These are phyloP conservation scores for Diachasma alloeum DNA, from an alignment of 1,140 invertebrate genomes.

Conservation along the genomic window DNA sequence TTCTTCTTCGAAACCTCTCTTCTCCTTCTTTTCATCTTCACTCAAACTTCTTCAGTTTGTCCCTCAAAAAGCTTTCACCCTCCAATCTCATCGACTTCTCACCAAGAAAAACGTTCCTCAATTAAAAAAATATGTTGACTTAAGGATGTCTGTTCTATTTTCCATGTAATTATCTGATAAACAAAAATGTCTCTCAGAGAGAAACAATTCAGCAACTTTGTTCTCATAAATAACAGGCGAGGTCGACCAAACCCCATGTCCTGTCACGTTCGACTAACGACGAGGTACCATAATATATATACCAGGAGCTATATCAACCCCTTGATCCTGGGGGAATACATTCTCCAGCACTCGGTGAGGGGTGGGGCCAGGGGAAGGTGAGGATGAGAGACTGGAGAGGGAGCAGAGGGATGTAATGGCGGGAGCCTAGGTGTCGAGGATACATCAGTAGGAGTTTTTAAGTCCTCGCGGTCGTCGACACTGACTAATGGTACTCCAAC, in stretches of 20 bases:
- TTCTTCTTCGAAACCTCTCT: too few species aligned
- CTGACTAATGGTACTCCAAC: constrained; percentile 46
- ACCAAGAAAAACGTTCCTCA: too few species aligned
- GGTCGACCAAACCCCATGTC: not conserved
- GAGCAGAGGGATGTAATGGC: not conserved
- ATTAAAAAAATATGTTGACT: too few species aligned
- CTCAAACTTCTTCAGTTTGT: too few species aligned
- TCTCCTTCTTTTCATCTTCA: too few species aligned
- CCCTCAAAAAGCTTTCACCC: too few species aligned
- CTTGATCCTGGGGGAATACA: constrained; percentile 1
- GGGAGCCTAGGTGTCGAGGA: not conserved
- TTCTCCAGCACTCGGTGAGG: not conserved
- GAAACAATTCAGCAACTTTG: not conserved
- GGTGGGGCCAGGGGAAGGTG: not conserved
- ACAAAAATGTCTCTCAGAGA: not conserved
- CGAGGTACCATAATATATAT: constrained; percentile 2
- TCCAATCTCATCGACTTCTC: too few species aligned
- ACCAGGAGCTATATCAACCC: not conserved
- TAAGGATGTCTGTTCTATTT: too few species aligned
- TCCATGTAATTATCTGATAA: not conserved
- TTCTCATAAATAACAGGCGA: not conserved
- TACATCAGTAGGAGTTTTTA: constrained; percentile 27
- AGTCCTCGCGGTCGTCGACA: constrained; percentile 34
- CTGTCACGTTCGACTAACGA: constrained; percentile 27
- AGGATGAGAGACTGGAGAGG: not conserved